Evolutionary conservation across 1,140 invertebrate genomes (phyloP), one percentile per base, ranked within the genome.

Genomic region (Papilio polytes): DNA sequence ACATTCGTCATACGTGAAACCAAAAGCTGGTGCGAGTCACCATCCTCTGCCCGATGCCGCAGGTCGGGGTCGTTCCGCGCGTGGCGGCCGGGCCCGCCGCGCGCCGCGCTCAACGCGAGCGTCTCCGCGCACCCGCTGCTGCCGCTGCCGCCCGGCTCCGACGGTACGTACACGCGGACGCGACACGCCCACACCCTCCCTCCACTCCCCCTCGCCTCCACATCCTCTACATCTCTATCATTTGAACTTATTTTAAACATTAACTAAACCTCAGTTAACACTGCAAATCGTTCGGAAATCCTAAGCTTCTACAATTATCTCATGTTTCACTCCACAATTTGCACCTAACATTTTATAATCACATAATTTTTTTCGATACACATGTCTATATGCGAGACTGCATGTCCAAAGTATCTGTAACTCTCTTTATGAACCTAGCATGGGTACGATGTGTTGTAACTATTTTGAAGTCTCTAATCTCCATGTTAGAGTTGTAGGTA

Each of bases 11-110:
- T 51, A 74, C 46, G 73, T 74, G 73, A 74, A 74, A 74, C 73
- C 73, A 74, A 74, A 76, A 88, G 85, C 85, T 84, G 85, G 84
- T 85, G 87, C 83, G 82, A 22, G 90, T 93, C 88, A 94, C 95
- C 95, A 96, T 96, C 96, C 96, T 96, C 95, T 96, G 95, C 94
- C 97, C 96, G 97, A 96, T 97, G 96, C 96, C 96, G 96, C 97
- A 97, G 97, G 97, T 97, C 97, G 96, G 97, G 97, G 96, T 98
- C 97, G 95, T 97, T 97, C 96, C 97, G 97, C 96, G 97, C 96
- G 94, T 95, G 94, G 95, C 96, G 95, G 90, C 96, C 95, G 92
- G 87, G 91, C 87, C 93, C 94, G 80, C 95, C 95, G 89, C 95
- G 95, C 86, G 94, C 91, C 85, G 90, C 96, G 96, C 96, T 97